These are phyloP conservation scores for Sitobion miscanthi DNA, from an alignment of 1,140 invertebrate genomes.

Conservation along the genomic window DNA sequence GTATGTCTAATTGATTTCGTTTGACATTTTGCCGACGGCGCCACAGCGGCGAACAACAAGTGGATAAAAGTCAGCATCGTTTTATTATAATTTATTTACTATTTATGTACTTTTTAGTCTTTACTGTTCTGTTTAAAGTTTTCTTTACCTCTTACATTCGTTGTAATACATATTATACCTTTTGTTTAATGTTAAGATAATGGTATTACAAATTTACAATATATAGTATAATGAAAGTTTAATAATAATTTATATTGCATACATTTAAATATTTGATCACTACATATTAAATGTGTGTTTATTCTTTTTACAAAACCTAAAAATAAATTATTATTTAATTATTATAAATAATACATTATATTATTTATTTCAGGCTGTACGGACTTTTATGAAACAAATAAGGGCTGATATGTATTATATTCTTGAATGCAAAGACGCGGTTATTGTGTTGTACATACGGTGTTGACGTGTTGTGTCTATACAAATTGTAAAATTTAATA, in stretches of 20 bases:
- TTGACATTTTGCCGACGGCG: not conserved
- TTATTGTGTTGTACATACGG: not conserved
- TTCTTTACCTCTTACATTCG: not conserved
- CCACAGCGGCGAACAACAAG: not conserved
- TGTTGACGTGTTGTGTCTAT: not conserved
- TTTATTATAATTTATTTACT: not conserved
- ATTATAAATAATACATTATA: not conserved
- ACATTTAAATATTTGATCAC: no score
- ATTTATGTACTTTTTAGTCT: not conserved
- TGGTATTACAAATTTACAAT: no score
- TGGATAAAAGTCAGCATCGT: not conserved
- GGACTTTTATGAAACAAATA: not conserved
- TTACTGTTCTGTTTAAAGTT: not conserved
- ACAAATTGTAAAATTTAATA: not conserved
- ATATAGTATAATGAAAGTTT: no score
- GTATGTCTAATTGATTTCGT: not conserved
- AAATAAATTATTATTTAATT: not conserved
- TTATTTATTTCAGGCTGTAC: not conserved
- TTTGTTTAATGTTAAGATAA: no score
- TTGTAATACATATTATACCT: no score
- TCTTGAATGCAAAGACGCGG: not conserved
- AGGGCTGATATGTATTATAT: not conserved
- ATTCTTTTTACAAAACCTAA: no score
- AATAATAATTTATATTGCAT: no score
- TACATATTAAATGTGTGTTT: no score